Evolutionary conservation across 2,888 invertebrate genomes (phyloP).

Genomic region (Odontomyia ornata): DNA sequence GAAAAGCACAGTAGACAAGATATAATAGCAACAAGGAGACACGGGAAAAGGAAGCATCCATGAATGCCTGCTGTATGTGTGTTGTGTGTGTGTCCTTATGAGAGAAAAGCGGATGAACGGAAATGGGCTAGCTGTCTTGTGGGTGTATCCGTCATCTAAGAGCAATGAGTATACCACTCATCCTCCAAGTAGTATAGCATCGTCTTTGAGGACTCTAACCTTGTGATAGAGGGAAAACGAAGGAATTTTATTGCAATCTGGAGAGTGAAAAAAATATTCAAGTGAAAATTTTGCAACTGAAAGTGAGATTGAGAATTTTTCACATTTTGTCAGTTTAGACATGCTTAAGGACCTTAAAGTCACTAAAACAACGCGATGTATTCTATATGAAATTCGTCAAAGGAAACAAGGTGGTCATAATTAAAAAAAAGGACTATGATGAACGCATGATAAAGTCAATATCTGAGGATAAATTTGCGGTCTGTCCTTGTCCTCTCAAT

Average conservation of each 20-base stretch:
- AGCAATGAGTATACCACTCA: neutral
- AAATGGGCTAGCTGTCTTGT: constrained; percentile 46
- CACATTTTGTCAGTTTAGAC: too few species aligned
- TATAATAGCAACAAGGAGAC: constrained; percentile 21
- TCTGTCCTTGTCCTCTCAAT: too few species aligned
- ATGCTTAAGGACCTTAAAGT: too few species aligned
- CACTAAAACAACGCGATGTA: too few species aligned
- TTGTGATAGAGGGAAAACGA: neutral
- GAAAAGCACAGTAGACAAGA: constrained; percentile 33
- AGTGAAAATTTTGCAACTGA: too few species aligned
- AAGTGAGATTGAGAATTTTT: too few species aligned
- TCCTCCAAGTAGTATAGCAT: neutral
- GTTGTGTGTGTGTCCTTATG: neutral
- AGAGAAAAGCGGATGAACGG: constrained; percentile 48
- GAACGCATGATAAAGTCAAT: too few species aligned
- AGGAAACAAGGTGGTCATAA: too few species aligned
- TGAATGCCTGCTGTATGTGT: constrained; percentile 16
- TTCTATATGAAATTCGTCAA: too few species aligned
- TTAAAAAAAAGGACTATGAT: too few species aligned
- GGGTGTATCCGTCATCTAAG: constrained; percentile 20
- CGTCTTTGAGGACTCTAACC: neutral
- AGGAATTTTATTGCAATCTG: constrained; percentile 30
- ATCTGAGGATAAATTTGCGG: too few species aligned
- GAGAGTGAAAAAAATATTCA: too few species aligned
- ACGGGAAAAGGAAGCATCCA: constrained; percentile 35